Percentiles rank a stretch among this genome's conserved stretches.
phyloP scores from a whole-genome alignment of 2,797 vertebrate species.

The Aplochiton taeniatus region DNA sequence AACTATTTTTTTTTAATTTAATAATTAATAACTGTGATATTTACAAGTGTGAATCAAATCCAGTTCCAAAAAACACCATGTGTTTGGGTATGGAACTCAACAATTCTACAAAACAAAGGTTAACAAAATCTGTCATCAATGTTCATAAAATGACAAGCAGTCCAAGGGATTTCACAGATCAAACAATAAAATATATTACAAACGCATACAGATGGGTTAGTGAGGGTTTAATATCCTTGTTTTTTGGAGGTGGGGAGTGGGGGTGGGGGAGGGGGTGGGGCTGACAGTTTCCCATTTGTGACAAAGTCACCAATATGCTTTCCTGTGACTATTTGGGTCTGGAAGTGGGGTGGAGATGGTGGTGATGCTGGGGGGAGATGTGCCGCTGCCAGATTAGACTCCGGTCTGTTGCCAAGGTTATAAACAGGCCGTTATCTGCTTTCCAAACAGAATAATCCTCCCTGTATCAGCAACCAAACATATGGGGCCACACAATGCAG shows the following conservation, averaged over 20 bases:
- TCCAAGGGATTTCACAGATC: too few relatives aligned
- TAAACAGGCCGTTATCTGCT: slow-evolving; percentile 98
- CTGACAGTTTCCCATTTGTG: slow-evolving; percentile 41
- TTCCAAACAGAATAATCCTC: slow-evolving; percentile 98
- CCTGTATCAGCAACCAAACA: slow-evolving; percentile 98
- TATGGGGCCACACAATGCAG: slow-evolving; percentile 96
- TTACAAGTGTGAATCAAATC: too few relatives aligned
- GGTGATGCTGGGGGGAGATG: slow-evolving; percentile 85
- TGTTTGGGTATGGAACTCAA: too few relatives aligned
- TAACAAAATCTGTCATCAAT: too few relatives aligned
- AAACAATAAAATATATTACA: too few relatives aligned
- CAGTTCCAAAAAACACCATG: too few relatives aligned
- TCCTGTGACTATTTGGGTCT: slow-evolving; percentile 56
- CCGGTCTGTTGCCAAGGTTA: slow-evolving; percentile 96
- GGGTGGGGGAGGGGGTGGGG: slow-evolving; percentile 18
- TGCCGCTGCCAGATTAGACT: slow-evolving; percentile 97
- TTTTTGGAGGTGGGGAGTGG: neutral
- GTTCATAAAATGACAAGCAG: too few relatives aligned
- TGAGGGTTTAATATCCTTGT: too few relatives aligned
- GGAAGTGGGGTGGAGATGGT: slow-evolving; percentile 60
- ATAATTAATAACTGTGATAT: too few relatives aligned
- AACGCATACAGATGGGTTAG: too few relatives aligned
- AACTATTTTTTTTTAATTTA: too few relatives aligned
- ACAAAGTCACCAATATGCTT: slow-evolving; percentile 59
- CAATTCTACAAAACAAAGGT: too few relatives aligned